Base-by-base conservation (phyloP, 2,113 vertebrate species). In the Takifugu bimaculatus region DNA sequence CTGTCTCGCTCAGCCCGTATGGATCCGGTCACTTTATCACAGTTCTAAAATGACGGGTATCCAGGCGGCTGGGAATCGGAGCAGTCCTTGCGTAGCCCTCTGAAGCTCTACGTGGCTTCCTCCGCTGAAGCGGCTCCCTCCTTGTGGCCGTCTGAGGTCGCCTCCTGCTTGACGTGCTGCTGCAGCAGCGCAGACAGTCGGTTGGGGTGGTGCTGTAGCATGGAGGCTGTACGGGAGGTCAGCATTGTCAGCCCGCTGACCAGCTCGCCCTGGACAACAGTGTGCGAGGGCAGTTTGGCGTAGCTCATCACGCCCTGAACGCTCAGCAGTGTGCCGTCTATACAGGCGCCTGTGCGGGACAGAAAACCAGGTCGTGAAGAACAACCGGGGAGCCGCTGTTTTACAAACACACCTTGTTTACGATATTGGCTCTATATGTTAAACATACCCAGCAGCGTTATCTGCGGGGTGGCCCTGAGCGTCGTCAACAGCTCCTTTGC, bases 281-380 rank as follows among this genome's bases (percentile, higher is more conserved):
- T 72, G 82, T 93, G 29, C 0, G 92, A 71, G 0, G 94, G 94
- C 64, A 98, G 88, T 45, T 86, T 95, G 85, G 95, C 89, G 0
- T 94, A 94, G 66, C 50, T 85, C 69, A 92, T 9, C 29, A 97
- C 60, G 0, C 95, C 95, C 68, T 93, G 90, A 4, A 57, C 83
- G 44, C 94, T 97, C 82, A 99, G 88, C 82, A 98, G 80, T 0
- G 86, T 90, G 87, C 92, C 54, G 0, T 99, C 95, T 2, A 98
- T 72, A 66, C 91, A 95, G 79, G 87, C 95, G 1, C 93, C 97
- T 99, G 87, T 0, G 20, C 72, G 65, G 54, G 45, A 35, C 29
- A 62, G 45, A 14, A 26, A 4, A 42, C 13, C 14, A 51, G 50
- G 20, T 48, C 4, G 14, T 44, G 43, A 44, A 44, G 43, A 44